Evolutionary conservation across 2,797 vertebrate genomes (phyloP).

Genomic region (Phataginus tetradactyla): DNA sequence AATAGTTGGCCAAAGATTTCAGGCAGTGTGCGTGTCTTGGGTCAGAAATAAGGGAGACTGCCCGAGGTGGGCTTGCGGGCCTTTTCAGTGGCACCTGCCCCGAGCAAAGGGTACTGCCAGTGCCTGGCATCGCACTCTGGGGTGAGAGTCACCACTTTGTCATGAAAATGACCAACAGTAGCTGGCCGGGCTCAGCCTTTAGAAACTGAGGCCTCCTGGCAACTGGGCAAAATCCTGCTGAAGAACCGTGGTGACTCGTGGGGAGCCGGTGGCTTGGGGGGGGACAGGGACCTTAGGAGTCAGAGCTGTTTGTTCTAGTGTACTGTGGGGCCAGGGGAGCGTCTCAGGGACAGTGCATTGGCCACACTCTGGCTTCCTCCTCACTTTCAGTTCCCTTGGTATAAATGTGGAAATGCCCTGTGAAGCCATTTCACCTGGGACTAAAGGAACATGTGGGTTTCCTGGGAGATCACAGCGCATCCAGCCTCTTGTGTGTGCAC

Average conservation of each 20-base stretch:
- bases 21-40: accelerated
- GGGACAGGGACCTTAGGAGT: accelerated
- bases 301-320: neutral
- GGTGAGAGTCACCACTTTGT: too few relatives aligned
- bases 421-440: neutral
- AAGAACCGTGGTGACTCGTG: neutral
- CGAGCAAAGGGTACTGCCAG: accelerated
- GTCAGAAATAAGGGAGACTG: neutral
- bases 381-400: accelerated
- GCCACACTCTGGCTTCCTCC: accelerated
- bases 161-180: neutral
- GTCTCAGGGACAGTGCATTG: neutral
- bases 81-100: neutral
- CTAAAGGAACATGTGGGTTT: neutral
- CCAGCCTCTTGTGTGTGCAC: accelerated
- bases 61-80: neutral
- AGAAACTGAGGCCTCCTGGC: neutral
- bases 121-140: accelerated
- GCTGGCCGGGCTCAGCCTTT: neutral
- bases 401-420: neutral
- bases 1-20: neutral
- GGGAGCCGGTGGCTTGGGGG: too few relatives aligned
- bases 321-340: too few relatives aligned
- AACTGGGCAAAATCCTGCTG: neutral
- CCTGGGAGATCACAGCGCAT: neutral